Evolutionary conservation across 2,888 invertebrate genomes (phyloP), one percentile per base, ranked within the genome.

Genomic region (Dryobotodes eremita): DNA sequence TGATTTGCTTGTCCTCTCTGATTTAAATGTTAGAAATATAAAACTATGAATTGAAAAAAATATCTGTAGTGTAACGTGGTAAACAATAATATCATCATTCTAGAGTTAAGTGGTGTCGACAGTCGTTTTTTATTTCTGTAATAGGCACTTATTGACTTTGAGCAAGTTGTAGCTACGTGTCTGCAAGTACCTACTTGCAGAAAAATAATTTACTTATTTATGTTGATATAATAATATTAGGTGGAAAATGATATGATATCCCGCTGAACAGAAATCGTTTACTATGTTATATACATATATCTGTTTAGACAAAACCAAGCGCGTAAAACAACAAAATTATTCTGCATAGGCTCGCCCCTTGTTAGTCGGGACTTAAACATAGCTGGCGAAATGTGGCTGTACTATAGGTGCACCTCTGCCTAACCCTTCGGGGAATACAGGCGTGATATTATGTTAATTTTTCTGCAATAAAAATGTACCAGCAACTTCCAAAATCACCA

Each of bases 21-120:
- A 59, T 57, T 11, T 26, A 15, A 59, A 64, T 80, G 50, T 64
- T 73, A 42, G 42, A 64, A 76, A 74, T 59, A 71, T 26, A 15
- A 31, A 71, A 66, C 20, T 20, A 66, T 70, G 11, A 65, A 61
- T 48, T 62, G 59, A 23, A 46, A 23, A 70, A 42, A 42, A 20
- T 17, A 59, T 36, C 46, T 6, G 77, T 86, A 77, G 70, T 50
- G 48, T 82, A 83, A 71, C 15, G 79, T 82, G 80, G 62, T 77
- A 72, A 55, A 86, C 84, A 85, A 85, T 80, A 85, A 85, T 84
- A 77, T 82, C 74, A 86, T 78, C 75, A 81, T 68, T 26, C 4
- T 80, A 80, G 72, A 20, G 1, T 0, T 82, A 86, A 66, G 71
- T 20, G 55, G 46, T 66, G 53, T 71, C 6, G 50, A 59, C 72